Percentiles rank a stretch among this genome's conserved stretches.
Conservation (phyloP, 2,888 invertebrate species). For the Perizoma flavofasciatum region DNA sequence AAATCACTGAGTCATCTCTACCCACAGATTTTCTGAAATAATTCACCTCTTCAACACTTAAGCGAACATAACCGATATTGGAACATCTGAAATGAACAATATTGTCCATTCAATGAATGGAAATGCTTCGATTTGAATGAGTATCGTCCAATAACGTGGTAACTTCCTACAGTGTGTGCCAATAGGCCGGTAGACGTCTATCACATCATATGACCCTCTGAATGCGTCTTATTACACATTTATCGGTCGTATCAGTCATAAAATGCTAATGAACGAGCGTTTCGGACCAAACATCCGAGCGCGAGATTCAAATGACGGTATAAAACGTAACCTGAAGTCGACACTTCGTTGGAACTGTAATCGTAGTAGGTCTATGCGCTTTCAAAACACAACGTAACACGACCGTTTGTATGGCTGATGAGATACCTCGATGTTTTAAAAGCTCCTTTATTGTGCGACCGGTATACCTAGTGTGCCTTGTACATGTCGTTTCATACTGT, state of each 20-base stretch:
- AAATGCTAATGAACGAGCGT: conserved; percentile 82
- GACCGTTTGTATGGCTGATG: conserved; percentile 67
- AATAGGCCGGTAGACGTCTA: conserved; percentile 68
- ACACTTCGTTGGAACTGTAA: conserved; percentile 80
- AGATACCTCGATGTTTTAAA: conserved; percentile 78
- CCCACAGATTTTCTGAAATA: conserved; percentile 20
- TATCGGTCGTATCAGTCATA: conserved; percentile 83
- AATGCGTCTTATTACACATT: conserved; percentile 82
- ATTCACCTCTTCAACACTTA: conserved; percentile 50
- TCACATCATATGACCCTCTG: conserved; percentile 77
- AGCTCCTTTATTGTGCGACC: conserved; percentile 78
- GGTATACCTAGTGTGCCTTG: conserved; percentile 48
- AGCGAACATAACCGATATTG: conserved; percentile 60
- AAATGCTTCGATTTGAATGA: conserved; percentile 65
- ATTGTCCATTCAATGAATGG: conserved; percentile 67
- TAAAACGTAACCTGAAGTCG: conserved; percentile 82
- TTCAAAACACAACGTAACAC: conserved; percentile 81
- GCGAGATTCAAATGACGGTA: conserved; percentile 82
- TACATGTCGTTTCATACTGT: conserved; percentile 38
- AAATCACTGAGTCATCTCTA: conserved; percentile 1
- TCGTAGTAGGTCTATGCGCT: conserved; percentile 77
- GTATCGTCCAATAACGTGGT: conserved; percentile 68
- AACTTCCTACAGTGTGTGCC: conserved; percentile 67
- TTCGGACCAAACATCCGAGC: conserved; percentile 83
- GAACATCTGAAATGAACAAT: conserved; percentile 62